Base-by-base conservation (phyloP, 92 coral and sea anemone species). In the Phenganax stokvisi region DNA sequence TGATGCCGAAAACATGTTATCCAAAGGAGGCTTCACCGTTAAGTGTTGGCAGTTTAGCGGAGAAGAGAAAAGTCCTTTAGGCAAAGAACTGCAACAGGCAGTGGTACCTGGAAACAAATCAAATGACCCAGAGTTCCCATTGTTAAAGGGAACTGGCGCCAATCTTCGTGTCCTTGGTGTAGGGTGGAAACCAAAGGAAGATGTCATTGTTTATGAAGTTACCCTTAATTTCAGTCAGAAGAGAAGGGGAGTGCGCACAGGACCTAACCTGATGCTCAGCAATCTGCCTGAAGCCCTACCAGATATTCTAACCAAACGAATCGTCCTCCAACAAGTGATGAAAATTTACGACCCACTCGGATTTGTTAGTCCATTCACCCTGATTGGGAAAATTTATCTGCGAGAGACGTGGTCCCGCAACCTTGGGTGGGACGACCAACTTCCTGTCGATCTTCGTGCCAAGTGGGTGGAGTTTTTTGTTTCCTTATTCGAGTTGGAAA, bases 341-440 rank as follows among this genome's bases (percentile, higher is more conserved):
- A 86, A 29, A 56, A 56, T 89, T 31, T 89, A 81, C 66, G 92
- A 85, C 79, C 92, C 90, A 37, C 84, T 90, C 52, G 89, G 93
- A 64, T 30, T 90, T 9, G 88, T 87, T 57, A 81, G 89, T 60
- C 90, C 88, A 16, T 81, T 81, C 85, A 89, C 87, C 12, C 56
- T 90, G 64, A 12, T 57, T 29, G 93, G 81, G 3, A 90, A 87
- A 86, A 71, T 88, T 30, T 76, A 80, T 56, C 69, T 87, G 73
- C 76, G 89, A 71, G 89, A 88, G 61, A 85, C 89, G 27, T 90
- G 92, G 92, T 71, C 85, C 7, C 80, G 8, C 12, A 86, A 86
- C 54, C 87, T 89, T 12, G 87, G 62, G 0, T 89, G 89, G 88
- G 73, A 67, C 3, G 89, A 87, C 17, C 27, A 64, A 8, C 16